A percentile compares a stretch with the other conserved stretches of the same genome.
Conservation (phyloP, 1,140 invertebrate genomes). For the Zaprionus kolodkinae region DNA sequence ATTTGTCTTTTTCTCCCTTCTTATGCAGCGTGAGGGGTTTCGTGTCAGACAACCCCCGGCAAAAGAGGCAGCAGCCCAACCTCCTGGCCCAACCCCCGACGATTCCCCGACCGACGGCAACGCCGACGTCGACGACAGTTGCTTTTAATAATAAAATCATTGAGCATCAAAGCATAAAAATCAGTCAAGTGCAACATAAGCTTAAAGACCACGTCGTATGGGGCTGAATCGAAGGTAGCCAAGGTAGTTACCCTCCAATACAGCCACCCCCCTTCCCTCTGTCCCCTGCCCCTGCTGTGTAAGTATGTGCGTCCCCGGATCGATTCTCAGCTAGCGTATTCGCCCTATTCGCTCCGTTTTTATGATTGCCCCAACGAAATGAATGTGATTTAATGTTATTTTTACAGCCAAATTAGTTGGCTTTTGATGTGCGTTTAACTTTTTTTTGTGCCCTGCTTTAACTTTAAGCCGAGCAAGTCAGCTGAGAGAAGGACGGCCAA, state of each 20-base stretch:
- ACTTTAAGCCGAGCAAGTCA: slow-evolving; percentile 37
- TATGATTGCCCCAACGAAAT: slow-evolving; percentile 48
- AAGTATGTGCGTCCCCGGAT: slow-evolving; percentile 43
- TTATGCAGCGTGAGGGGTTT: slow-evolving; percentile 36
- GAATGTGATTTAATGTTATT: slow-evolving; percentile 81
- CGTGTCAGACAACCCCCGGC: slow-evolving; percentile 41
- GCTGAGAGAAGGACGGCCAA: neutral
- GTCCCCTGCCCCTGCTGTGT: neutral
- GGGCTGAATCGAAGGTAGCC: slow-evolving; percentile 53
- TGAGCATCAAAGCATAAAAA: slow-evolving; percentile 83
- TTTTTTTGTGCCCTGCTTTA: slow-evolving; percentile 55
- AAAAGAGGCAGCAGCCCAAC: slow-evolving; percentile 21
- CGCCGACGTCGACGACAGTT: slow-evolving; percentile 57
- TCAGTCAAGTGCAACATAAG: slow-evolving; percentile 82
- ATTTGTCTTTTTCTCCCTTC: slow-evolving; percentile 7
- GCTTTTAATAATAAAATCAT: slow-evolving; percentile 83
- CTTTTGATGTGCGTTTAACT: slow-evolving; percentile 78
- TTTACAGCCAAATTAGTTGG: slow-evolving; percentile 82
- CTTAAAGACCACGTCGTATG: slow-evolving; percentile 76
- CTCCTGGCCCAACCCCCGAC: slow-evolving; percentile 3
- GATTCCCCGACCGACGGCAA: slow-evolving; percentile 14
- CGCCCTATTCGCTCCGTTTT: slow-evolving; percentile 17
- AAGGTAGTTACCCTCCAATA: slow-evolving; percentile 27
- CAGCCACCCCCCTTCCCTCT: neutral
- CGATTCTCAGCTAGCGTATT: slow-evolving; percentile 53